Percentiles rank a stretch among this genome's conserved stretches.
Conservation (phyloP, 2,113 vertebrate species). For the Etheostoma spectabile region DNA sequence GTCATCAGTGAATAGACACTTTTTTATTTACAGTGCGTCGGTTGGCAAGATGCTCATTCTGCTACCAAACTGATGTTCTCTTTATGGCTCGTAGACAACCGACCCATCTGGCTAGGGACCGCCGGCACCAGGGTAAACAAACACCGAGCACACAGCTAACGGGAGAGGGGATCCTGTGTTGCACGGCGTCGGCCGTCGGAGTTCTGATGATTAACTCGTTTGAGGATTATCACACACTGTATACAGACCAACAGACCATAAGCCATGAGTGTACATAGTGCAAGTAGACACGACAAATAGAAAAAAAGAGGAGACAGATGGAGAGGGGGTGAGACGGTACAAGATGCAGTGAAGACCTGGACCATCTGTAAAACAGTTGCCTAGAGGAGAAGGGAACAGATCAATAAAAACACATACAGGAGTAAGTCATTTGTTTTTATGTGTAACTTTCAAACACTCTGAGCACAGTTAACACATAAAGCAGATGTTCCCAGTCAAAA, state of each 20-base stretch:
- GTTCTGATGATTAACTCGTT: slow-evolving; percentile 40
- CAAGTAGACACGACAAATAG: slow-evolving; percentile 59
- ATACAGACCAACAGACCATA: slow-evolving; percentile 53
- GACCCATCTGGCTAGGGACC: slow-evolving; percentile 53
- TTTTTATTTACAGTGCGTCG: background rate
- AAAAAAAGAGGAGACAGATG: slow-evolving; percentile 70
- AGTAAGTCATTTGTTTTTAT: slow-evolving; percentile 23
- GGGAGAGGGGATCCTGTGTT: slow-evolving; percentile 19
- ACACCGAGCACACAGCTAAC: slow-evolving; percentile 16
- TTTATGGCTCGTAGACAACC: slow-evolving; percentile 46
- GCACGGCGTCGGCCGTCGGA: slow-evolving; percentile 10
- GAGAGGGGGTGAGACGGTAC: slow-evolving; percentile 75
- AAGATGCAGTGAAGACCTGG: slow-evolving; percentile 64
- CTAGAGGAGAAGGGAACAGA: slow-evolving; percentile 23
- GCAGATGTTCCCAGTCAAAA: slow-evolving; percentile 44
- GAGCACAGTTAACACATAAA: slow-evolving; percentile 7
- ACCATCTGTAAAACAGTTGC: slow-evolving; percentile 78
- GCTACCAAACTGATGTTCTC: slow-evolving; percentile 33
- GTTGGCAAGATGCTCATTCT: slow-evolving; percentile 16
- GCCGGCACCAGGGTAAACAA: slow-evolving; percentile 59
- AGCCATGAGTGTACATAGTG: slow-evolving; percentile 58
- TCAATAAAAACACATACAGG: slow-evolving; percentile 16
- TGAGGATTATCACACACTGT: slow-evolving; percentile 52
- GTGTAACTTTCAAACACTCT: slow-evolving; percentile 6
- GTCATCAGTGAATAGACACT: slow-evolving; percentile 22